Base-by-base conservation (phyloP, 2,113 vertebrate species). In the Nesoenas mayeri region DNA sequence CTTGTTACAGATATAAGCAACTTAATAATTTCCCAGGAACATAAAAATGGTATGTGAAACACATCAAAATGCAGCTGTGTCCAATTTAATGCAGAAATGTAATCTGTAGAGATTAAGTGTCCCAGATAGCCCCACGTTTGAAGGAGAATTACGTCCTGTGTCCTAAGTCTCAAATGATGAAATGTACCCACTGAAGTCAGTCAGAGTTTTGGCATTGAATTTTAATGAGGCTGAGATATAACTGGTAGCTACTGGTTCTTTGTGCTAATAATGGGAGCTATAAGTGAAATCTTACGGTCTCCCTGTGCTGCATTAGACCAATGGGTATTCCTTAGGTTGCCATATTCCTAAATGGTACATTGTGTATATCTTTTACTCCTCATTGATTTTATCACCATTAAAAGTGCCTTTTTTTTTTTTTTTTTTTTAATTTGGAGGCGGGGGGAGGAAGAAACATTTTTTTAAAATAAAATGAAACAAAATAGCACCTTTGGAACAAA, bases 311-410 rank as follows among this genome's bases (percentile, higher is more conserved):
- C 77, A 65, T 81, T 60, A 95, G 64, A 24, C 72, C 92, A 81
- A 13, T 40, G 44, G 57, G 25, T 79, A 57, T 80, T 89, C 31
- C 48, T 80, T 62, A 56, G 58, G 54, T 90, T 56, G 42, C 65
- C 57, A 26, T 28, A 12, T 71, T 88, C 48, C 65, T 84, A 56
- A 71, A 26, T 57, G 60, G 64, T 91, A 62, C 18, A 22, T 31
- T 86, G 12, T 70, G n/a, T 87, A 15, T n/a, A 61, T 91, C 42
- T 94, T 93, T 85, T 91, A 82, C 53, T 86, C 47, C 48, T 67
- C 60, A n/a, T 62, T 66, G 75, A 71, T 90, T 89, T 93, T 90
- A 77, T 74, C 82, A 67, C 64, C 15, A 32, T 83, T 91, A 91
- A 95, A 95, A 92, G 60, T 56, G 47, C 56, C 79, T 95, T 85